Evolutionary conservation across 1,140 invertebrate genomes (phyloP), one percentile per base, ranked within the genome.

Genomic region (Drosophila equinoxialis): DNA sequence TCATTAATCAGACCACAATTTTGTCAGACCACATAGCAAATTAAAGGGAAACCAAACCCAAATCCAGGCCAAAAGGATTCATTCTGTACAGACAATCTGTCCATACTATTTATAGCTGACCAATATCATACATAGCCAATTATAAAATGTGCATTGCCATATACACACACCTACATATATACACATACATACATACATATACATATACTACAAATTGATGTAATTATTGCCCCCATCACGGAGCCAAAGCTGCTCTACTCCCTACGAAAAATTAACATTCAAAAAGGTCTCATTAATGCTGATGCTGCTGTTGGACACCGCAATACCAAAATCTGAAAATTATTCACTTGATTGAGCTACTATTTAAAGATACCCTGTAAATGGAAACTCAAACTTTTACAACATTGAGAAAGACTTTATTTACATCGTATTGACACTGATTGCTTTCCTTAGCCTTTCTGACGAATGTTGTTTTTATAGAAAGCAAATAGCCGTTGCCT

Each of bases 201-300:
- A 20, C 20, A 48, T 20, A 48, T 2, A 71, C 41, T 30, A 37
- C 55, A 71, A 78, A 70, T 76, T 77, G 68, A 66, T 84, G 68
- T 79, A 87, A 85, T 82, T 87, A 86, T 87, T 82, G 83, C 82
- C 79, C 76, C 66, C 48, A 57, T 10, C 35, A 8, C 8, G 0
- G 20, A 51, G 20, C 8, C 23, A 51, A 51, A 51, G 45, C 17
- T 0, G 1, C 17, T 17, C 8, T 23, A 7, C 45, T 48, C 17
- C 45, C 45, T 20, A 48, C 45, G 30, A 37, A 51, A 87, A 86
- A 86, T 86, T 82, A 86, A 82, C 79, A 77, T 48, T 65, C 59
- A 73, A 77, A 86, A 77, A 70, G 65, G 45, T 51, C 76, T 87
- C 84, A 87, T 87, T 87, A 87, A 89, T 83, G 83, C 57, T 68